phyloP scores from a whole-genome alignment of 1,140 invertebrate genomes.

The Manduca sexta region DNA sequence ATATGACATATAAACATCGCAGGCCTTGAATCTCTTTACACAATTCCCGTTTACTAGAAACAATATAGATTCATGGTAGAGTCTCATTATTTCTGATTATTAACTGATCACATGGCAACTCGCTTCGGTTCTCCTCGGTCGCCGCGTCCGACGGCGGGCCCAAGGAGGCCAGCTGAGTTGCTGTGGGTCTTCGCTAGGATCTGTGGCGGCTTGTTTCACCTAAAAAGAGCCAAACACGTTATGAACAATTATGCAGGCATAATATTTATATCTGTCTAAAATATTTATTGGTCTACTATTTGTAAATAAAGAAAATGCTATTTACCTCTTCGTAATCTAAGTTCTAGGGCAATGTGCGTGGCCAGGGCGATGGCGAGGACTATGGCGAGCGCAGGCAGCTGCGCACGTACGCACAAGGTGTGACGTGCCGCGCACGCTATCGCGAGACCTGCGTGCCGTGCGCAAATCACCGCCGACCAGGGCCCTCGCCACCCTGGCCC shows the following conservation, averaged over 20 bases:
- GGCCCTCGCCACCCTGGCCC: conserved; percentile 57
- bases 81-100: neutral
- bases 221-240: conserved; percentile 3
- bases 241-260: neutral
- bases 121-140: conserved; percentile 17
- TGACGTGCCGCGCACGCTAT: conserved; percentile 46
- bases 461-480: conserved; percentile 43
- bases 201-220: conserved; percentile 35
- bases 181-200: conserved; percentile 50
- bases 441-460: conserved; percentile 51
- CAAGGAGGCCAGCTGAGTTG: conserved; percentile 25
- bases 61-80: no score
- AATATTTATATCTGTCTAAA: neutral
- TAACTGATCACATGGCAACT: conserved; percentile 36
- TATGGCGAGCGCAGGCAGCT: conserved; percentile 44
- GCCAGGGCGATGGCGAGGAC: conserved; percentile 45
- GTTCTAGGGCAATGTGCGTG: conserved; percentile 44
- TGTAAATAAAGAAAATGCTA: no score
- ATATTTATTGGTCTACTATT: no score
- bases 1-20: neutral
- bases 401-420: conserved; percentile 48
- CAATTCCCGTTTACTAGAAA: no score
- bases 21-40: neutral
- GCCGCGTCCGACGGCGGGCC: conserved; percentile 22
- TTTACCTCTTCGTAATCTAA: conserved; percentile 27